phyloP scores from a whole-genome alignment of 2,888 invertebrate species.

The Nephrotoma flavescens region DNA sequence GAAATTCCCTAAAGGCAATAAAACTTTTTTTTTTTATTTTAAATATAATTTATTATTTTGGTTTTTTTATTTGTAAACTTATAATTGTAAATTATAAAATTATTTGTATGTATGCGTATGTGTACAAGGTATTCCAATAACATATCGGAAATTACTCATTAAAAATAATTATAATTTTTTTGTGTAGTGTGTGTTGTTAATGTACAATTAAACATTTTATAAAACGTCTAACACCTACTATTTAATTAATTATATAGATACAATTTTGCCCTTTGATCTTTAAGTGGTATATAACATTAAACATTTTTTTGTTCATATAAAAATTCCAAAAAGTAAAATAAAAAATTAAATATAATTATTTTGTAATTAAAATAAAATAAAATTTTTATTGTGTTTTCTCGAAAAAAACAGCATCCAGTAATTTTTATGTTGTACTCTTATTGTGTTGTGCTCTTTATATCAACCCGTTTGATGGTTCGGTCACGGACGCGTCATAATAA shows the following conservation, averaged over 20 bases:
- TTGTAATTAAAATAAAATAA: slow-evolving; percentile 2
- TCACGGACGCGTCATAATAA: not conserved
- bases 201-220: not conserved
- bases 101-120: not conserved
- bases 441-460: not conserved
- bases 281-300: not conserved
- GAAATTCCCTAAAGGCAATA: not conserved
- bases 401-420: not conserved
- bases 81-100: not conserved
- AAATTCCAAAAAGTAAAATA: not conserved
- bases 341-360: not conserved
- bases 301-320: not conserved
- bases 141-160: not conserved
- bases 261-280: not conserved
- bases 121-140: not conserved
- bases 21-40: not conserved
- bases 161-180: not conserved
- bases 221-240: not conserved
- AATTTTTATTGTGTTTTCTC: not conserved
- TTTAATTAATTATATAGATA: not conserved
- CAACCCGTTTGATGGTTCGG: not conserved
- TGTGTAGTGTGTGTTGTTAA: not conserved
- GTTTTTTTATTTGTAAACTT: not conserved
- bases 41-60: not conserved
- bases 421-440: not conserved